These are phyloP conservation scores for Hirtodrosophila trivittata DNA, from an alignment of 2,888 invertebrate species.

Conservation along the genomic window DNA sequence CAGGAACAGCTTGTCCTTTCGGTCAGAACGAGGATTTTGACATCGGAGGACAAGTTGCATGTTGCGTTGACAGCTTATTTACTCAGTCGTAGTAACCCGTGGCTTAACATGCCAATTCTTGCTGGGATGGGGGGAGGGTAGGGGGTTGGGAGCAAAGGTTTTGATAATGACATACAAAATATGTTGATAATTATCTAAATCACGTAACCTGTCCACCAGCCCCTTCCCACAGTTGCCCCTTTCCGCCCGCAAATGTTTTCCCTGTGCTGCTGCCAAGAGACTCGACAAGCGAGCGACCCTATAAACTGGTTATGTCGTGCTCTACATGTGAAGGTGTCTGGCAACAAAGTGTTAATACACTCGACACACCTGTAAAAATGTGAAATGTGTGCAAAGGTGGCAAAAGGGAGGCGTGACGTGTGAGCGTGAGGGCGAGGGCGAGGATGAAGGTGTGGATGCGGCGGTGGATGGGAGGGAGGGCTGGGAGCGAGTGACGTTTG, in stretches of 20 bases:
- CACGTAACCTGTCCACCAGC: constrained; percentile 41
- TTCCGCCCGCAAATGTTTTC: background rate
- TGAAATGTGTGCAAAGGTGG: constrained; percentile 31
- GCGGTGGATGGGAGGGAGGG: background rate
- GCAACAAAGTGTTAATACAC: constrained; percentile 70
- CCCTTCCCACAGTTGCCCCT: constrained; percentile 3
- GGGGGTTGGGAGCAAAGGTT: no score
- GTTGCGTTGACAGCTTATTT: constrained; percentile 17
- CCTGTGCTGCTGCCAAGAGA: background rate
- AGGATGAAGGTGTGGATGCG: constrained; percentile 9
- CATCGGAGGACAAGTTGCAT: no score
- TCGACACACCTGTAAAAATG: constrained; percentile 60
- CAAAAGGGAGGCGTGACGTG: background rate
- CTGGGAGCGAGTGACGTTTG: background rate
- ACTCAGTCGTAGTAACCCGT: background rate
- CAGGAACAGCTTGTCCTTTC: no score
- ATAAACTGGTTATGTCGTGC: constrained; percentile 41
- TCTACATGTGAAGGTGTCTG: constrained; percentile 57
- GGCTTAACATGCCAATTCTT: constrained; percentile 11
- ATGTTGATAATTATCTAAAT: constrained; percentile 65
- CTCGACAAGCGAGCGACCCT: background rate
- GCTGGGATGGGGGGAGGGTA: background rate
- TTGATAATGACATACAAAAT: constrained; percentile 51
- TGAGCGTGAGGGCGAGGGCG: background rate
- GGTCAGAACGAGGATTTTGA: no score